These are phyloP conservation scores for Amia ocellicauda DNA, from an alignment of 2,113 vertebrate genomes.

Conservation along the genomic window DNA sequence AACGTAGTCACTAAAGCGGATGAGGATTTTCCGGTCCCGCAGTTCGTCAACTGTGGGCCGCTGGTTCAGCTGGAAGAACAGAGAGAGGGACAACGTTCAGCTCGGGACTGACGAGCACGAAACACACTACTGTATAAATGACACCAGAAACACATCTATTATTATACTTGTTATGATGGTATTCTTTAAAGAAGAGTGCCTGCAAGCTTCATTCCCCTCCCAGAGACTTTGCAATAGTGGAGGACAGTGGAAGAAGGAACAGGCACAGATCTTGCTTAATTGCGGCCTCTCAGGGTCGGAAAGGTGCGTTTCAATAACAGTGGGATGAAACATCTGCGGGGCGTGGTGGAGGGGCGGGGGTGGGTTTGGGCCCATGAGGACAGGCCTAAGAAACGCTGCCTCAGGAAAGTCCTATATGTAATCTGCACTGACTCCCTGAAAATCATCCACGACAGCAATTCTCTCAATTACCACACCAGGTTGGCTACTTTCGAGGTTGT, in stretches of 20 bases:
- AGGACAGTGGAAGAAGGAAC: too few species aligned
- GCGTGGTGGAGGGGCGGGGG: too few species aligned
- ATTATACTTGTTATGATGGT: too few species aligned
- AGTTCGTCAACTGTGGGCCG: constrained; percentile 94
- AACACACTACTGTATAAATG: too few species aligned
- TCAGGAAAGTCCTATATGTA: not conserved
- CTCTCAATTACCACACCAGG: not conserved
- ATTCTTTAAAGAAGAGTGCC: too few species aligned
- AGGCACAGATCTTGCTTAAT: too few species aligned
- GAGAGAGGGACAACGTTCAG: not conserved
- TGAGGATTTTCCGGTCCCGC: constrained; percentile 94
- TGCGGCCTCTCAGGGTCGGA: too few species aligned
- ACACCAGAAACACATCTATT: too few species aligned
- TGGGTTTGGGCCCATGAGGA: not conserved
- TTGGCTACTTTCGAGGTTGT: not conserved
- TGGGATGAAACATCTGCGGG: not conserved
- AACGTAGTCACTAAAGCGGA: constrained; percentile 96
- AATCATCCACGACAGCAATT: not conserved
- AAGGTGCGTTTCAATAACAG: constrained; percentile 1
- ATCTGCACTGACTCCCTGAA: not conserved
- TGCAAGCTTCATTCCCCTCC: too few species aligned
- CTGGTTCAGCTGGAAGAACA: constrained; percentile 82
- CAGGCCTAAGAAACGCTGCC: not conserved
- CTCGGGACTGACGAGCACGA: not conserved
- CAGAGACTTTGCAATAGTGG: too few species aligned